phyloP scores from a whole-genome alignment of 35 echinoderm and acorn worm species.

The Stichopus chloronotus region DNA sequence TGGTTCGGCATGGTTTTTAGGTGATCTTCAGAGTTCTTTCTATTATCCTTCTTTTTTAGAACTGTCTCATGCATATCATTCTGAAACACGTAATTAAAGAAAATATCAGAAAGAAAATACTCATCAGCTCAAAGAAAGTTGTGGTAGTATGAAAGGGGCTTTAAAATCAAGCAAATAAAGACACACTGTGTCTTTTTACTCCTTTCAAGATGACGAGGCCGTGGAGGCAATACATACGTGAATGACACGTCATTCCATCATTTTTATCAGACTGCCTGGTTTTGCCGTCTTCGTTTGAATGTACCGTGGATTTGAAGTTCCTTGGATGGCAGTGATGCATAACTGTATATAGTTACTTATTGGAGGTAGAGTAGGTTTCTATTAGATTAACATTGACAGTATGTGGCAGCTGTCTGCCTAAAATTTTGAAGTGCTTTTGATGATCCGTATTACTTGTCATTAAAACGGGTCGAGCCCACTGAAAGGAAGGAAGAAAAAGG shows the following conservation, averaged over 20 bases:
- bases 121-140: too few species aligned
- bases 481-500: not conserved
- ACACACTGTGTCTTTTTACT: too few species aligned
- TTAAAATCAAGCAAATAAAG: too few species aligned
- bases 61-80: too few species aligned
- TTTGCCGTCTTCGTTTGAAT: not conserved
- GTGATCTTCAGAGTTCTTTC: too few species aligned
- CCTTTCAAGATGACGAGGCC: not conserved
- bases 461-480: not conserved
- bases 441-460: not conserved
- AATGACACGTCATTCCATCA: not conserved
- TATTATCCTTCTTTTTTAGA: too few species aligned
- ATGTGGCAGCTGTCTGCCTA: constrained; percentile 39
- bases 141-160: too few species aligned
- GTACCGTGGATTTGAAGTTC: not conserved
- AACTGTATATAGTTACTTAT: not conserved
- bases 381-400: constrained; percentile 40
- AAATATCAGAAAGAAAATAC: too few species aligned
- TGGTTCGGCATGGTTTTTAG: too few species aligned
- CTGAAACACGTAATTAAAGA: too few species aligned
- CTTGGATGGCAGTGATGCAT: not conserved
- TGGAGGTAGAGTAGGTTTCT: not conserved
- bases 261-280: not conserved
- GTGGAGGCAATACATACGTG: not conserved
- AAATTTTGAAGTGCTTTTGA: constrained; percentile 12